Evolutionary conservation across 2,888 invertebrate genomes (phyloP), one percentile per base, ranked within the genome.

Genomic region (Marasmarcha lunaedactyla): DNA sequence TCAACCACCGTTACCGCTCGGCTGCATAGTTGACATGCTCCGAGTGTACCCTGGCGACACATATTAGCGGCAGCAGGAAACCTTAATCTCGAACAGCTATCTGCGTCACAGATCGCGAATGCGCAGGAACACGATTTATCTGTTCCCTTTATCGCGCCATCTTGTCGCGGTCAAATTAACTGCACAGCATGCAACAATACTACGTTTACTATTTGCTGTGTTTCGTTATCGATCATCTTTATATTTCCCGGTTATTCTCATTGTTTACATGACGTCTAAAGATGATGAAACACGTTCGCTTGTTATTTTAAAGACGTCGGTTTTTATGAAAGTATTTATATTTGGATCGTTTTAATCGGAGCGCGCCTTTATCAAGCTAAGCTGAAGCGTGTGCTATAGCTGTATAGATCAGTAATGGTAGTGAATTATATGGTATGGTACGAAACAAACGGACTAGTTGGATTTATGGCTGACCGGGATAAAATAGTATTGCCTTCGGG

Each of bases 91-190:
- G 9, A 55, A 55, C 54, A 55, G 55, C 55, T 71, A 73, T 72
- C 71, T 63, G 51, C 67, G 71, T 69, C 67, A 65, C 60, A 55
- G 64, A 72, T 71, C 71, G 56, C 45, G 55, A 52, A 47, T 50
- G 51, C 54, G 51, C 58, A 57, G 59, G 60, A 60, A 54, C 53
- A 51, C 52, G 44, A 49, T 52, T 55, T 60, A 67, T 69, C 70
- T 60, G 50, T 49, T 48, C 47, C 45, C 48, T 52, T 55, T 66
- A 71, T 71, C 69, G 57, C 45, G 42, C 45, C 47, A 63, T 66
- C 65, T 51, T 52, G 47, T 51, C 48, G 48, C 54, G 54, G 47
- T 58, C 55, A 60, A 68, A 69, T 68, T 67, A 64, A 63, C 60
- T 56, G 57, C 55, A 56, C 57, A 51, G 48, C 40, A 44, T 55